Evolutionary conservation across 2,888 invertebrate genomes (phyloP).

Genomic region (Chalcis sispes): DNA sequence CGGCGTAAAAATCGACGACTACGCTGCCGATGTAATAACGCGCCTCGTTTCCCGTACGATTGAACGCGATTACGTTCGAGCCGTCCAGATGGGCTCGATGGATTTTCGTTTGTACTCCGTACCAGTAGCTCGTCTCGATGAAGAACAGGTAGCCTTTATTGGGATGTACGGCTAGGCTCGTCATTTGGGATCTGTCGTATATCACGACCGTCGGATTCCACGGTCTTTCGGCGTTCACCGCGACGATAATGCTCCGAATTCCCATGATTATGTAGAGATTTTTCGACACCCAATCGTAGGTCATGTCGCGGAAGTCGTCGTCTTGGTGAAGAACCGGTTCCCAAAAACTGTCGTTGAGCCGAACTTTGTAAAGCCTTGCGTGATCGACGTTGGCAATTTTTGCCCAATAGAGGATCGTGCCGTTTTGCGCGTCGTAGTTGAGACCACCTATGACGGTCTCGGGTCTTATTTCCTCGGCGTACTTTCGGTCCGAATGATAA

Average conservation of each 20-base stretch:
- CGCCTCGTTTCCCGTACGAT: slow-evolving; percentile 23
- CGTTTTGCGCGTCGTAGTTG: slow-evolving; percentile 48
- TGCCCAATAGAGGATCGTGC: slow-evolving; percentile 50
- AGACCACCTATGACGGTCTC: slow-evolving; percentile 52
- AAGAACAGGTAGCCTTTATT: slow-evolving; percentile 55
- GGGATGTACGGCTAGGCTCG: slow-evolving; percentile 50
- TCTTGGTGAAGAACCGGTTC: slow-evolving; percentile 48
- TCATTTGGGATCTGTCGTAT: slow-evolving; percentile 46
- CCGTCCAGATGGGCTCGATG: slow-evolving; percentile 49
- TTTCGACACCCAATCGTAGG: slow-evolving; percentile 54
- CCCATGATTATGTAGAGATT: slow-evolving; percentile 56
- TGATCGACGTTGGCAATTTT: slow-evolving; percentile 54
- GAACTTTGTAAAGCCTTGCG: slow-evolving; percentile 49
- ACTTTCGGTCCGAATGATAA: slow-evolving; percentile 50
- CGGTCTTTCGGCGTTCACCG: slow-evolving; percentile 41
- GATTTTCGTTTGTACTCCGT: slow-evolving; percentile 48
- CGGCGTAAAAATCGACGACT: slow-evolving; percentile 41
- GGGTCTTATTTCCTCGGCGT: slow-evolving; percentile 49
- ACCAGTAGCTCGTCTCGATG: slow-evolving; percentile 49
- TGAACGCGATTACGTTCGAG: slow-evolving; percentile 33
- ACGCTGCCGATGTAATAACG: slow-evolving; percentile 49
- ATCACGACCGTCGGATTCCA: slow-evolving; percentile 52
- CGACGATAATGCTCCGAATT: slow-evolving; percentile 48
- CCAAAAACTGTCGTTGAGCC: slow-evolving; percentile 54
- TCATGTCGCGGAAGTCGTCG: slow-evolving; percentile 54